Conservation (phyloP, 2,797 vertebrate species). For the Labroides dimidiatus region DNA sequence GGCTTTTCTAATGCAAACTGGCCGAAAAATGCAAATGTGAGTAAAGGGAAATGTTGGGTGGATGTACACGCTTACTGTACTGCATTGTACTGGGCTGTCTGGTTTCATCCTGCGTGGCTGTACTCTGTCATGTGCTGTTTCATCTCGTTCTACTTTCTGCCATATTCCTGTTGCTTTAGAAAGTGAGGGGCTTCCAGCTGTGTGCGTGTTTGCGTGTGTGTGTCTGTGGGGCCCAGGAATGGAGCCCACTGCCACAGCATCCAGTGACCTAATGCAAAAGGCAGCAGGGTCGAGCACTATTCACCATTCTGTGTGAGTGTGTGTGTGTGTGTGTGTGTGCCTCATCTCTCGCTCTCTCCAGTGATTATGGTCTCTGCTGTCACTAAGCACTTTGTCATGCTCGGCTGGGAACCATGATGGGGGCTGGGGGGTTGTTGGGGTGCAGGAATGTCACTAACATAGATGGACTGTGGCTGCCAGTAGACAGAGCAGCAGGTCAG, state of each 20-base stretch:
- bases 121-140: conserved; percentile 63
- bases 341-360: conserved; percentile 50
- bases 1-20: conserved; percentile 47
- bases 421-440: conserved; percentile 53
- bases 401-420: conserved; percentile 48
- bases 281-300: conserved; percentile 69
- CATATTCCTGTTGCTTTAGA: conserved; percentile 39
- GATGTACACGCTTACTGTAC: conserved; percentile 28
- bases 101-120: conserved; percentile 35
- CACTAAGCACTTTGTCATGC: conserved; percentile 79
- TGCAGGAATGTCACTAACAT: conserved; percentile 72
- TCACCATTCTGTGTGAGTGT: conserved; percentile 45
- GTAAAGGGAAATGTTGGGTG: background rate
- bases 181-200: conserved; percentile 44
- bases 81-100: conserved; percentile 20
- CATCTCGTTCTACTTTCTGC: conserved; percentile 51
- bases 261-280: conserved; percentile 80
- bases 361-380: conserved; percentile 73
- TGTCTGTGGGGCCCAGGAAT: conserved; percentile 57
- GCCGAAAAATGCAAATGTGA: conserved; percentile 24
- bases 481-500: conserved; percentile 27
- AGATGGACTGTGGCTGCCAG: conserved; percentile 56
- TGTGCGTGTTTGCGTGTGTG: conserved; percentile 31
- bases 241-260: conserved; percentile 72
- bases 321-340: background rate